Conservation (phyloP, 2,113 vertebrate genomes). For the Serinus canaria region DNA sequence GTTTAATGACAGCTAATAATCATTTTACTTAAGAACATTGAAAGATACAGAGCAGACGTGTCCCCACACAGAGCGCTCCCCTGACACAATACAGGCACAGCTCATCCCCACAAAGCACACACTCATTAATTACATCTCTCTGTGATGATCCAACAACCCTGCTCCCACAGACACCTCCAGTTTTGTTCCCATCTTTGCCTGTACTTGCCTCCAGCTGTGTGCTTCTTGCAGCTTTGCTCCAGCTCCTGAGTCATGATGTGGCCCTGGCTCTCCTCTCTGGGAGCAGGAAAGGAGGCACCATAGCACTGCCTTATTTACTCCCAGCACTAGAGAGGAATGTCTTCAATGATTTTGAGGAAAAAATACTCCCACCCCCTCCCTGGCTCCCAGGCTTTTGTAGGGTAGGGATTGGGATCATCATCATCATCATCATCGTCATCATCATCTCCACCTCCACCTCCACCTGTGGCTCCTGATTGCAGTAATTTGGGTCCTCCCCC, state of each 20-base stretch:
- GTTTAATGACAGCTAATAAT: constrained; percentile 31
- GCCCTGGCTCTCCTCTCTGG: not conserved
- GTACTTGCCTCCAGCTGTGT: not conserved
- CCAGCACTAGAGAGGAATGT: accelerated
- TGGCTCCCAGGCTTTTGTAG: not conserved
- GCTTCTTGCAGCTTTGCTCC: not conserved
- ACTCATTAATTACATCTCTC: not conserved
- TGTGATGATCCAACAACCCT: not conserved
- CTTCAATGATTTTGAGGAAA: accelerated
- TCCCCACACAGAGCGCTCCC: not conserved
- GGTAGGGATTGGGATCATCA: not conserved
- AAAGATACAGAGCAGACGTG: not conserved
- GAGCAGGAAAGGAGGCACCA: not conserved
- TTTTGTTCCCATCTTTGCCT: not conserved
- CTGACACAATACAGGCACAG: not conserved
- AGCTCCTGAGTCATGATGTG: accelerated
- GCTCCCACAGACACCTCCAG: not conserved
- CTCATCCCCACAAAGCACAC: not conserved
- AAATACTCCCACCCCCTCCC: accelerated
- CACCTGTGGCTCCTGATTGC: not conserved
- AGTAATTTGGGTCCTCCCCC: not conserved
- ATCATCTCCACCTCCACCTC: no score
- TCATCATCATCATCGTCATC: not conserved
- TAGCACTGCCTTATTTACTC: not conserved
- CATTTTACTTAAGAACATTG: not conserved